phyloP scores from a whole-genome alignment of 2,797 vertebrate genomes.

The Sebastes steindachneri region DNA sequence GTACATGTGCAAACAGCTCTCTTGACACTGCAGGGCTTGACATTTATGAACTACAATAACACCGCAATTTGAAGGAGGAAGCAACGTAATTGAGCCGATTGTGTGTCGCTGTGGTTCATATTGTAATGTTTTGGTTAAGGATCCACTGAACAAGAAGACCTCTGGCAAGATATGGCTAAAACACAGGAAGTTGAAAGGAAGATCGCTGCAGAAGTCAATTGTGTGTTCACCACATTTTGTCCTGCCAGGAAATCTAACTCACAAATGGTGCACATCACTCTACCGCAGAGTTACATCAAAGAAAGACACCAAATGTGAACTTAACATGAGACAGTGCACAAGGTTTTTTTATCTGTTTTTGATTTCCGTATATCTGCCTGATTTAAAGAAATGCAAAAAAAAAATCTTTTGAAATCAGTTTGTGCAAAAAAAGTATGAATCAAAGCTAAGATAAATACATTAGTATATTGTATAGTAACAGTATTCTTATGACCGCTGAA shows the following conservation, averaged over 20 bases:
- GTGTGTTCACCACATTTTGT: slow-evolving; percentile 2
- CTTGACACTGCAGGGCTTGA: not conserved
- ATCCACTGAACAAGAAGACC: not conserved
- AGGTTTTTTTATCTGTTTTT: not conserved
- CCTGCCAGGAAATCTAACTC: not conserved
- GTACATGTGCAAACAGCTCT: not conserved
- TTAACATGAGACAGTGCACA: not conserved
- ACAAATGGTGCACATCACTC: not conserved
- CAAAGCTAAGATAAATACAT: not conserved
- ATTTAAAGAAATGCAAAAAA: not conserved
- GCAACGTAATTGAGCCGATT: not conserved
- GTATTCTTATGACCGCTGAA: not conserved
- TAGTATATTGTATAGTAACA: not conserved
- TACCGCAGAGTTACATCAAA: not conserved
- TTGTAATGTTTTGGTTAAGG: not conserved
- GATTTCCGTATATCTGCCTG: not conserved
- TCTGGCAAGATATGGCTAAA: not conserved
- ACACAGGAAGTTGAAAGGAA: not conserved
- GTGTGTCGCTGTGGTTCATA: accelerated
- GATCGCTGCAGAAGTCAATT: not conserved
- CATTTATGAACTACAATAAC: not conserved
- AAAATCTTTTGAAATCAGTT: not conserved
- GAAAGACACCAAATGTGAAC: not conserved
- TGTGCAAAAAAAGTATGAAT: not conserved
- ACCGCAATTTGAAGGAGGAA: not conserved